A percentile compares a stretch with the other conserved stretches of the same genome.
Conservation (phyloP, 2,797 vertebrate genomes). For the Pipistrellus pygmaeus region DNA sequence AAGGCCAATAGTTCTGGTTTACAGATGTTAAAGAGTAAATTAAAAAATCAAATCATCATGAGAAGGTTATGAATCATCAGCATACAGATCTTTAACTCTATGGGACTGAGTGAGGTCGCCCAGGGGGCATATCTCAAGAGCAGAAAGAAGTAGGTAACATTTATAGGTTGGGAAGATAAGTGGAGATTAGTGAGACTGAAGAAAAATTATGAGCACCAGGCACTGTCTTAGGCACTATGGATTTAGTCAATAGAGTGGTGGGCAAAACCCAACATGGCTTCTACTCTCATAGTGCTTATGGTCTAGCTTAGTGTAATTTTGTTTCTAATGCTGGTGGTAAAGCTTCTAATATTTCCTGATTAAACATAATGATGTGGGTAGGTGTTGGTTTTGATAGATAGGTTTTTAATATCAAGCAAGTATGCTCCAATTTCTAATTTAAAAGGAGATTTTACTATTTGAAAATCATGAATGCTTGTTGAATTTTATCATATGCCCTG, state of each 20-base stretch:
- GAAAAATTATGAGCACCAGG: not conserved
- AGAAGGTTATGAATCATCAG: not conserved
- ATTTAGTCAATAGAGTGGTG: not conserved
- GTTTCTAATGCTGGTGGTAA: not conserved
- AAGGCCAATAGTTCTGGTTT: not conserved
- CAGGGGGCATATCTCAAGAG: not conserved
- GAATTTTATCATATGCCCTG: conserved; percentile 57
- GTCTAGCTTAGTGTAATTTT: not conserved
- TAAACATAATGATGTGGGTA: conserved; percentile 24
- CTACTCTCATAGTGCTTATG: not conserved
- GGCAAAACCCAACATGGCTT: not conserved
- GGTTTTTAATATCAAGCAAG: conserved; percentile 54
- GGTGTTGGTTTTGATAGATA: conserved; percentile 1
- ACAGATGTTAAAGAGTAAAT: conserved; percentile 14
- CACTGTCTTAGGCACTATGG: not conserved
- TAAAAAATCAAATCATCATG: not conserved
- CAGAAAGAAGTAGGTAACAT: not conserved
- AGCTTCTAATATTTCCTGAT: conserved; percentile 29
- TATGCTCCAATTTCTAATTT: conserved; percentile 49
- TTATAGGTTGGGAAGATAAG: not conserved
- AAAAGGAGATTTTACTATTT: conserved; percentile 58
- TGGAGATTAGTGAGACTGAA: not conserved
- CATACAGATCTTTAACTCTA: conserved; percentile 17
- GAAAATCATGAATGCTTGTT: conserved; percentile 45
- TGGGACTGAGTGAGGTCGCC: not conserved